A percentile compares a stretch with the other conserved stretches of the same genome.
phyloP scores from a whole-genome alignment of 1,140 invertebrate genomes.

The Caenorhabditis brenneri region DNA sequence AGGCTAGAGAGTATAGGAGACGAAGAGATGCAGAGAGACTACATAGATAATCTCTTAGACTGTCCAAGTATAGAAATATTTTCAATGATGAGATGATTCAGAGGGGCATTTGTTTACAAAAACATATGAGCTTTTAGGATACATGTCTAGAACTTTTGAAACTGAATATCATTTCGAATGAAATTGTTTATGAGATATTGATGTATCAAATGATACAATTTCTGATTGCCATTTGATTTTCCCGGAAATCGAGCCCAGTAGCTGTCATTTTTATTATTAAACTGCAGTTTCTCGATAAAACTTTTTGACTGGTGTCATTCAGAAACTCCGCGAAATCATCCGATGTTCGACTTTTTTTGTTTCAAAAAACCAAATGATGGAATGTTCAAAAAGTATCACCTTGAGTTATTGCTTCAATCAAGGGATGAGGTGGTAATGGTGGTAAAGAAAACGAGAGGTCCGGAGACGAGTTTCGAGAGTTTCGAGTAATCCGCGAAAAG shows the following conservation, averaged over 20 bases:
- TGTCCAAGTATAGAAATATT: background rate
- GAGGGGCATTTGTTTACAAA: too few species aligned
- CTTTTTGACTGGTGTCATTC: background rate
- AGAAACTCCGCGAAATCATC: background rate
- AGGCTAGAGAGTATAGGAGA: background rate
- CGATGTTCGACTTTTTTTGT: background rate
- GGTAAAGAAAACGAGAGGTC: background rate
- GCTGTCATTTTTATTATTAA: background rate
- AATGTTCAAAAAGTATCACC: background rate
- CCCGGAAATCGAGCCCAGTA: background rate
- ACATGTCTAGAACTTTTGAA: too few species aligned
- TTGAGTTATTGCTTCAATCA: too few species aligned
- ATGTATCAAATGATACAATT: too few species aligned
- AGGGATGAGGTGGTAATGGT: too few species aligned
- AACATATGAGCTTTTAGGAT: too few species aligned
- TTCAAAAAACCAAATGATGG: background rate
- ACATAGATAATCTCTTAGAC: background rate
- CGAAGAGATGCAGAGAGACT: background rate
- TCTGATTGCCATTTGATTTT: background rate
- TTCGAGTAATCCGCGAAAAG: background rate
- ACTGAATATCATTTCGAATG: too few species aligned
- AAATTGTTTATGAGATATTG: too few species aligned
- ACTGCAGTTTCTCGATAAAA: background rate
- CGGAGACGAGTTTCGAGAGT: background rate
- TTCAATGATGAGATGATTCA: background rate